Evolutionary conservation across 2,113 vertebrate species (phyloP).

Genomic region (Indicator indicator): DNA sequence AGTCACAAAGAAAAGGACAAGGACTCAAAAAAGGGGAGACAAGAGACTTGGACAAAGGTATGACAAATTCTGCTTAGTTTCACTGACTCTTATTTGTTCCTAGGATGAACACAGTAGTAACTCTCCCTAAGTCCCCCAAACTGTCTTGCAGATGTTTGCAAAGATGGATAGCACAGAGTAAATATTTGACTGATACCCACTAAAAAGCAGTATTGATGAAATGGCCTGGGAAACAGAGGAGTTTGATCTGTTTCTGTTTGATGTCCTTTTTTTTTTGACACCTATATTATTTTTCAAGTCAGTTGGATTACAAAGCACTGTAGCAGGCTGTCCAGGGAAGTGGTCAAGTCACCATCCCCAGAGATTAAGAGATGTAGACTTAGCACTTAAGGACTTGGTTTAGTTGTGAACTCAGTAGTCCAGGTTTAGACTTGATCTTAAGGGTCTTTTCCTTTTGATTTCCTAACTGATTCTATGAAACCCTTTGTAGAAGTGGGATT

Average conservation of each 20-base stretch:
- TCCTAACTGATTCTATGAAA: not conserved
- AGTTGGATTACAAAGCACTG: not conserved
- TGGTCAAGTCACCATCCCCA: not conserved
- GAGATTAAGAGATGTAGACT: not conserved
- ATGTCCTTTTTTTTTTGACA: rapidly evolving
- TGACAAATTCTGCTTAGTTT: not conserved
- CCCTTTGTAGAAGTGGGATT: not conserved
- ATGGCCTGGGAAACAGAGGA: not conserved
- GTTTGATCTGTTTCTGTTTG: not conserved
- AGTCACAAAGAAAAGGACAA: not conserved
- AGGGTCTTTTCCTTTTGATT: not conserved
- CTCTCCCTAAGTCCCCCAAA: not conserved
- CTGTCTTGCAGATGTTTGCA: not conserved
- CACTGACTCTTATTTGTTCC: not conserved
- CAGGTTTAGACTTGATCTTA: not conserved
- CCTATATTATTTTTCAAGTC: not conserved
- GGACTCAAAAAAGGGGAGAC: not conserved
- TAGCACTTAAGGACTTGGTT: too few species aligned
- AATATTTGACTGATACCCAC: not conserved
- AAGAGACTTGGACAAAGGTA: not conserved
- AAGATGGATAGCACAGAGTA: not conserved
- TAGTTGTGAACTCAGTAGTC: not conserved
- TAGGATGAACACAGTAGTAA: not conserved
- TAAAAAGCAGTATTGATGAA: not conserved
- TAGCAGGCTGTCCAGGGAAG: not conserved